Evolutionary conservation across 2,888 invertebrate species (phyloP).

Genomic region (Hoplodrina blanda): DNA sequence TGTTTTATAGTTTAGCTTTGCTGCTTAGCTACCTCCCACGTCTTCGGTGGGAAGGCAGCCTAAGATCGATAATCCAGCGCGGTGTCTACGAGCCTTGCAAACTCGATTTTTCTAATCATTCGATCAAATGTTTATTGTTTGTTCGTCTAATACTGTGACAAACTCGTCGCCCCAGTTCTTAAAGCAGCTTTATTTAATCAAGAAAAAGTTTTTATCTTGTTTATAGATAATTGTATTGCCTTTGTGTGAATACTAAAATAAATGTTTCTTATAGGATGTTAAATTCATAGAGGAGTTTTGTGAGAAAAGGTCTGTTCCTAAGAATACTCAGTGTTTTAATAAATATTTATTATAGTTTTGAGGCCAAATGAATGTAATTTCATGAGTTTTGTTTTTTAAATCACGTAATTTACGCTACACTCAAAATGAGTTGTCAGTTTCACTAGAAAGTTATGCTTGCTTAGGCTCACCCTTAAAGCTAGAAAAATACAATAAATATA

Average conservation of each 20-base stretch:
- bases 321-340: not conserved
- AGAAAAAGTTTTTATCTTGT: slow-evolving; percentile 23
- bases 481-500: too few species aligned
- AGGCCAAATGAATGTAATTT: too few species aligned
- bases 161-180: slow-evolving; percentile 15
- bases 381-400: not conserved
- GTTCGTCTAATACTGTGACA: slow-evolving; percentile 39
- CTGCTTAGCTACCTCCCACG: not conserved
- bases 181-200: slow-evolving; percentile 31
- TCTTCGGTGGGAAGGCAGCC: not conserved
- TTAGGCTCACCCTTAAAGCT: too few species aligned
- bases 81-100: not conserved
- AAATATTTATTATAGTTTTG: not conserved
- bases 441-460: too few species aligned
- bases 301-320: not conserved
- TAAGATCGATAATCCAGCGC: not conserved
- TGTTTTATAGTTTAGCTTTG: not conserved
- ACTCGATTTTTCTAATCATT: slow-evolving; percentile 49
- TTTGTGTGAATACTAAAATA: slow-evolving; percentile 2
- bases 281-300: not conserved
- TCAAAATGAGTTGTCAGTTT: too few species aligned
- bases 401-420: too few species aligned
- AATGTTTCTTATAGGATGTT: not conserved
- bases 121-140: slow-evolving; percentile 54
- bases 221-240: slow-evolving; percentile 6